Conservation (phyloP, 2,888 invertebrate genomes). For the Netelia virgata region DNA sequence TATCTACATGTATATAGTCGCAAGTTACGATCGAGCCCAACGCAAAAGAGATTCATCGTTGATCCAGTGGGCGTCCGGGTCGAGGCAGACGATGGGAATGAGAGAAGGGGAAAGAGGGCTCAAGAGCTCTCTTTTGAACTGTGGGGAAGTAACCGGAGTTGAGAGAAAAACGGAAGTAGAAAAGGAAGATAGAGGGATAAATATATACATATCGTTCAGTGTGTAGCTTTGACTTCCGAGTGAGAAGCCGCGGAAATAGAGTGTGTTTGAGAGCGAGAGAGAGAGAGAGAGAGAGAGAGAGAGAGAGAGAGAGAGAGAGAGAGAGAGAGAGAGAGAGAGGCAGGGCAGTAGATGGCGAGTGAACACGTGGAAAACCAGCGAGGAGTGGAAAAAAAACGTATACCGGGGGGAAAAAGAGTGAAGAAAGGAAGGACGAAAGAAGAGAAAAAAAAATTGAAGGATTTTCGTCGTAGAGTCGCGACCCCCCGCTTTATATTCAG, state of each 20-base stretch:
- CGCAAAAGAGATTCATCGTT: conserved; percentile 62
- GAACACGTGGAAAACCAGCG: background rate
- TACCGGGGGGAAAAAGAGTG: conserved; percentile 11
- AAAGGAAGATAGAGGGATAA: background rate
- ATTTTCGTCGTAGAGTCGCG: conserved; percentile 55
- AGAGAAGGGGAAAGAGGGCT: conserved; percentile 38
- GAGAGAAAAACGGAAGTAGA: conserved; percentile 49
- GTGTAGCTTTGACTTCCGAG: conserved; percentile 57
- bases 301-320: conserved; percentile 3
- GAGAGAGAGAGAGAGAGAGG: conserved; percentile 9
- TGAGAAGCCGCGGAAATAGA: conserved; percentile 48
- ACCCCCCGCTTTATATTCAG: conserved; percentile 57
- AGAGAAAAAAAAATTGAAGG: conserved; percentile 26
- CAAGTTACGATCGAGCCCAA: conserved; percentile 13
- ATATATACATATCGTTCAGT: conserved; percentile 21
- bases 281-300: conserved; percentile 15
- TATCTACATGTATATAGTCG: background rate
- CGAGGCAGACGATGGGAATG: conserved; percentile 31
- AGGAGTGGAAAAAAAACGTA: background rate
- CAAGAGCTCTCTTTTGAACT: conserved; percentile 59
- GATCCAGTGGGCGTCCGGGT: conserved; percentile 50
- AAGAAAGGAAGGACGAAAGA: background rate
- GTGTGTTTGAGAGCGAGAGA: conserved; percentile 4
- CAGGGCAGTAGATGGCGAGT: conserved; percentile 4
- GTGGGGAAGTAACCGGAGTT: conserved; percentile 32